Percentiles rank a stretch among this genome's conserved stretches.
These are phyloP conservation scores for Amblyopsis hoosieri DNA, from an alignment of 2,797 vertebrate genomes.

Conservation along the genomic window DNA sequence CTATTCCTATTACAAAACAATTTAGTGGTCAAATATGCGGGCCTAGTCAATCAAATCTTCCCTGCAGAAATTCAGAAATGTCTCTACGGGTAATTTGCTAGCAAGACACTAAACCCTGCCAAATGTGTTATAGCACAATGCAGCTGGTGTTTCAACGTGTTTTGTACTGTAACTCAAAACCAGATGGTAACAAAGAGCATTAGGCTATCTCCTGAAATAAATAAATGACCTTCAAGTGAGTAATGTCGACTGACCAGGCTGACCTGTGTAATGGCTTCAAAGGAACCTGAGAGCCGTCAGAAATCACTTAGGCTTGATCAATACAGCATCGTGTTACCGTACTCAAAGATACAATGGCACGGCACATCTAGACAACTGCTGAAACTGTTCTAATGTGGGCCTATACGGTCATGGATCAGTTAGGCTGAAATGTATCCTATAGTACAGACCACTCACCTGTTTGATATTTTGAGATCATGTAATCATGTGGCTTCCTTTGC, in stretches of 20 bases:
- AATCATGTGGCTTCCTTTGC: too few relatives aligned
- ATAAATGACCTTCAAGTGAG: slow-evolving; percentile 28
- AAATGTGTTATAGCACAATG: background rate
- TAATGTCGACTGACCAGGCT: slow-evolving; percentile 20
- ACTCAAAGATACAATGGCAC: slow-evolving; percentile 7
- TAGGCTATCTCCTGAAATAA: background rate
- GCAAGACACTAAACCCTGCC: slow-evolving; percentile 7
- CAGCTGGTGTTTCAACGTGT: background rate
- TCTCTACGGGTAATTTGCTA: background rate
- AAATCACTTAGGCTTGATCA: slow-evolving; percentile 42
- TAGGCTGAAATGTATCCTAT: background rate
- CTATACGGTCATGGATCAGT: too few relatives aligned
- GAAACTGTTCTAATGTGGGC: background rate
- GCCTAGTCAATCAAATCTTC: background rate
- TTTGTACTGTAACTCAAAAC: slow-evolving; percentile 9
- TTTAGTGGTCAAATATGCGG: slow-evolving; percentile 5
- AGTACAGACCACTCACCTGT: background rate
- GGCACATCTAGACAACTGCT: background rate
- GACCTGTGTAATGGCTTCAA: slow-evolving; percentile 13
- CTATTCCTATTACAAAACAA: slow-evolving; percentile 3
- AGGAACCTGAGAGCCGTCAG: slow-evolving; percentile 37
- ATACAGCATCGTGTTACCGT: slow-evolving; percentile 32
- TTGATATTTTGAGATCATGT: background rate
- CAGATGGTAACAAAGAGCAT: background rate
- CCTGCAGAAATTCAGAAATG: slow-evolving; percentile 4